These are phyloP conservation scores for Carassius carassius DNA, from an alignment of 2,113 vertebrate genomes.

Conservation along the genomic window DNA sequence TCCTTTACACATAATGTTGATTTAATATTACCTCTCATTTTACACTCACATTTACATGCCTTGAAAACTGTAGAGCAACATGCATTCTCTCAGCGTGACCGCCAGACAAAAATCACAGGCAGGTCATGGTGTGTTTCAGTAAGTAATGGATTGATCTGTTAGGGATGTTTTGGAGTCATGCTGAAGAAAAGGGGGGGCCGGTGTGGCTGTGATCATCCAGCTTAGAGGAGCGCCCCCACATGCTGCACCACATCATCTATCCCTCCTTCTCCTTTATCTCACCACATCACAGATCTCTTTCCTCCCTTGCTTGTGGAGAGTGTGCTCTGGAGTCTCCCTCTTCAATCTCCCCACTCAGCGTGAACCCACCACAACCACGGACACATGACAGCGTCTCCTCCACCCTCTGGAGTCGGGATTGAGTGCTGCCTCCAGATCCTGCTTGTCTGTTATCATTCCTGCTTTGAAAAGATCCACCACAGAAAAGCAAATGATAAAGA, in stretches of 20 bases:
- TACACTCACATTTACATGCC: not conserved
- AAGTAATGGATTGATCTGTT: constrained; percentile 66
- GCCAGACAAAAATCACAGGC: constrained; percentile 64
- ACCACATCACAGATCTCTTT: constrained; percentile 59
- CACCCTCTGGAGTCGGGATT: constrained; percentile 22
- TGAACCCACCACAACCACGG: constrained; percentile 70
- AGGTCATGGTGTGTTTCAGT: constrained; percentile 56
- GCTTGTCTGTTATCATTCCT: constrained; percentile 16
- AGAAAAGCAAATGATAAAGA: constrained; percentile 48
- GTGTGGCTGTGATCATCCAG: constrained; percentile 58
- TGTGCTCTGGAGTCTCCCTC: constrained; percentile 70
- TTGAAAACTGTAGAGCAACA: constrained; percentile 51
- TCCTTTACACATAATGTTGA: not conserved
- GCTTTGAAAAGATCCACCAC: constrained; percentile 26
- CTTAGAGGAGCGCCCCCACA: constrained; percentile 41
- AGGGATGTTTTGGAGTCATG: constrained; percentile 43
- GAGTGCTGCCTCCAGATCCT: constrained; percentile 35
- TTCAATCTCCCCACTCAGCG: constrained; percentile 74
- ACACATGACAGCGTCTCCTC: constrained; percentile 59
- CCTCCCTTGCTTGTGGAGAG: constrained; percentile 54
- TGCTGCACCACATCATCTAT: constrained; percentile 52
- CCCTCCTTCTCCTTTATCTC: constrained; percentile 50
- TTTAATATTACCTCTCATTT: constrained; percentile 8
- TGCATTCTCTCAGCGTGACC: constrained; percentile 61
- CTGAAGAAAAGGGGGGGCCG: constrained; percentile 40